Conservation (phyloP, 2,888 invertebrate genomes). For the Orthonevra nobilis region DNA sequence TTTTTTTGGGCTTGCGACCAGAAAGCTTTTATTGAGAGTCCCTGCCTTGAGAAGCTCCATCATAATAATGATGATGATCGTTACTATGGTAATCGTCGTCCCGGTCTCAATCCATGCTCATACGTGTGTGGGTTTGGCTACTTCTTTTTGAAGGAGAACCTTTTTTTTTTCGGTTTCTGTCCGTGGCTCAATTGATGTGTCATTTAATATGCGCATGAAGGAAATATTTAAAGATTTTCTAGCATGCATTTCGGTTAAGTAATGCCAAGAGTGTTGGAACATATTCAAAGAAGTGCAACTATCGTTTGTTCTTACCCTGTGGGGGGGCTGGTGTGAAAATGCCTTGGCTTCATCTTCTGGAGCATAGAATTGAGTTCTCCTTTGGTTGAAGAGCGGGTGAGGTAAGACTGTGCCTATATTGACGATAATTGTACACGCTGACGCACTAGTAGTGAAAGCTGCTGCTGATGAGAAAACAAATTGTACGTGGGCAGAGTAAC, state of each 20-base stretch:
- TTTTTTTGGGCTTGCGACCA: constrained; percentile 15
- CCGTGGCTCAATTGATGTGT: constrained; percentile 36
- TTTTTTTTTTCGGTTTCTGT: too few relatives aligned
- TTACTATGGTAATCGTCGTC: constrained; percentile 56
- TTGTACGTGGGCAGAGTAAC: constrained; percentile 59
- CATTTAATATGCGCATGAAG: constrained; percentile 31
- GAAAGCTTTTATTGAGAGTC: constrained; percentile 50
- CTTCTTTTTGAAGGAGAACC: constrained; percentile 15
- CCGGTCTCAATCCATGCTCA: too few relatives aligned
- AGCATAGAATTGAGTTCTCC: constrained; percentile 47
- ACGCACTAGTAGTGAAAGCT: constrained; percentile 63
- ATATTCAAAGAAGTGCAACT: constrained; percentile 15
- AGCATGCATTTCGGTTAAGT: constrained; percentile 35
- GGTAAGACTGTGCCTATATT: constrained; percentile 38
- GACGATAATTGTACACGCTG: constrained; percentile 59
- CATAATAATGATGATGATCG: constrained; percentile 48
- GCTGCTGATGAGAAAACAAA: constrained; percentile 48
- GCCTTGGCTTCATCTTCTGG: constrained; percentile 19
- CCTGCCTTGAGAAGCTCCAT: constrained; percentile 27
- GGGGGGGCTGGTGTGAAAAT: constrained; percentile 4
- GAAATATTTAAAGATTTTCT: constrained; percentile 12
- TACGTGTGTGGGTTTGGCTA: constrained; percentile 29
- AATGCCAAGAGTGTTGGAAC: constrained; percentile 1
- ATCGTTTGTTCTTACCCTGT: constrained; percentile 47
- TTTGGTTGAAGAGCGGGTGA: not conserved